phyloP scores from a whole-genome alignment of 2,113 vertebrate species.

The Aegotheles bennettii region DNA sequence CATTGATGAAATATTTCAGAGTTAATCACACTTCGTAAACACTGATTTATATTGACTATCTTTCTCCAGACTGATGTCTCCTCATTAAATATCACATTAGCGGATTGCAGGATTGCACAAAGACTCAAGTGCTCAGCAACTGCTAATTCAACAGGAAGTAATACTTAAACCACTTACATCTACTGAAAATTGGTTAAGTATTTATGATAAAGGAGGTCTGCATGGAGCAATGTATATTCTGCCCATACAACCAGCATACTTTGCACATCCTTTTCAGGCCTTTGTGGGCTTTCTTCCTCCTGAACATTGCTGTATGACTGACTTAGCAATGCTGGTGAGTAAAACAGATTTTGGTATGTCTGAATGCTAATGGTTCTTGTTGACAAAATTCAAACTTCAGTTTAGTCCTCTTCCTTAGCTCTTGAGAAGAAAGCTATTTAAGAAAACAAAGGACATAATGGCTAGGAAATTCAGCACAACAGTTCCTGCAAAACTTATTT shows the following conservation, averaged over 20 bases:
- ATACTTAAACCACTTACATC: conserved; percentile 67
- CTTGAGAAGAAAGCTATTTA: not conserved
- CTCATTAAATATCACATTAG: conserved; percentile 99
- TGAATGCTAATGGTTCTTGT: not conserved
- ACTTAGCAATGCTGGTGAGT: not conserved
- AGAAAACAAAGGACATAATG: not conserved
- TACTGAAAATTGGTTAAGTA: conserved; percentile 61
- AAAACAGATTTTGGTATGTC: not conserved
- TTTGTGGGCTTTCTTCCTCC: not conserved
- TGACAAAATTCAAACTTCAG: not conserved
- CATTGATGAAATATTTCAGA: conserved; percentile 94
- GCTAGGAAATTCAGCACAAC: not conserved
- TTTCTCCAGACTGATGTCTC: conserved; percentile 94
- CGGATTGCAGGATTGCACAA: conserved; percentile 77
- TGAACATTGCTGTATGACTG: not conserved
- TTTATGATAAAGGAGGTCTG: conserved; percentile 31
- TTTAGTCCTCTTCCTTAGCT: not conserved
- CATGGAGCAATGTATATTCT: not conserved
- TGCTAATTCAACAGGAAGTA: conserved; percentile 82
- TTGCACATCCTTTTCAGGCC: not conserved
- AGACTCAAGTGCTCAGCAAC: conserved; percentile 76
- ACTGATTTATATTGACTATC: conserved; percentile 99
- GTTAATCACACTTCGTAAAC: conserved; percentile 97
- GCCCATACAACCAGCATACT: not conserved
- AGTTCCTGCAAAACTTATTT: not conserved